phyloP scores from a whole-genome alignment of 1,140 invertebrate genomes.

The Bombus vancouverensis region DNA sequence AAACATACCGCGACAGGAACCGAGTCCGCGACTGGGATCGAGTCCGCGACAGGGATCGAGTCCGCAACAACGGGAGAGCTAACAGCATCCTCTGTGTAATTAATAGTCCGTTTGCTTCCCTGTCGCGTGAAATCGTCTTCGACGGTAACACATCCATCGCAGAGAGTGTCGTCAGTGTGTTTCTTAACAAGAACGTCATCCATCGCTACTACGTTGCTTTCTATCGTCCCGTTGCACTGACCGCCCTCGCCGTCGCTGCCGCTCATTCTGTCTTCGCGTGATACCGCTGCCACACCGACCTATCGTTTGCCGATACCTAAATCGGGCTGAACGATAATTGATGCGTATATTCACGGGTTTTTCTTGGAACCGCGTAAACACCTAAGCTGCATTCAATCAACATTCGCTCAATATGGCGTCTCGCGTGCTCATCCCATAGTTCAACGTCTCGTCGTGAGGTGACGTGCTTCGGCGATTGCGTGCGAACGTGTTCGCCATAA shows the following conservation, averaged over 20 bases:
- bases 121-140: constrained; percentile 30
- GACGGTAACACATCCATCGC: constrained; percentile 30
- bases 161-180: constrained; percentile 57
- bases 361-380: constrained; percentile 70
- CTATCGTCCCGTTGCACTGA: constrained; percentile 62
- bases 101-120: constrained; percentile 35
- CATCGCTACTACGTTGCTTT: constrained; percentile 68
- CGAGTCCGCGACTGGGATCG: constrained; percentile 23
- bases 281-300: constrained; percentile 12
- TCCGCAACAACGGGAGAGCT: constrained; percentile 32
- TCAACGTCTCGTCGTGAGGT: constrained; percentile 6
- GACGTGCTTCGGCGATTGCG: constrained; percentile 31
- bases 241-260: constrained; percentile 66
- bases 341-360: constrained; percentile 57
- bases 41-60: constrained; percentile 40
- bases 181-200: constrained; percentile 76
- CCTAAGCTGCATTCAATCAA: constrained; percentile 68
- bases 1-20: constrained; percentile 53
- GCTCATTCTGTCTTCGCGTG: constrained; percentile 61
- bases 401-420: constrained; percentile 72
- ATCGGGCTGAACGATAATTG: constrained; percentile 36
- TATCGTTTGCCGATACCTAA: constrained; percentile 41
- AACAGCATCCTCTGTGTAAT: constrained; percentile 50
- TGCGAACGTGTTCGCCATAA: too few relatives aligned
- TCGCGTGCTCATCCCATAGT: constrained; percentile 52